Evolutionary conservation across 53 echinoderm and acorn worm genomes (phyloP), one percentile per base, ranked within the genome.

Genomic region (Henricia sp.): DNA sequence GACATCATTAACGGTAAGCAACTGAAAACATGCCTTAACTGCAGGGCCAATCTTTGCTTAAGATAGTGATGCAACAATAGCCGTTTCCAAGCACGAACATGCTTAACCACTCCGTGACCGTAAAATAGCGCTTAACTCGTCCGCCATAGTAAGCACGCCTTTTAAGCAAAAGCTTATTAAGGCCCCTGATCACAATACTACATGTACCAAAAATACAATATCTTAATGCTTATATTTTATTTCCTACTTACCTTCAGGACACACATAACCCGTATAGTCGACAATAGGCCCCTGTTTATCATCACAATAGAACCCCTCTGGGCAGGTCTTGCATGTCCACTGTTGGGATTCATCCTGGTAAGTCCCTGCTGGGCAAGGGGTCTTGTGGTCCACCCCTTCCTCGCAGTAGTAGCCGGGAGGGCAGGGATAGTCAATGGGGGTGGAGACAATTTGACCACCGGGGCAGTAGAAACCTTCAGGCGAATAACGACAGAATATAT

Each of bases 271-370:
- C 0, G 96, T 96, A 59, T 92, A 96, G 50, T 96, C 92, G 48
- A 96, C 90, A 44, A 96, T 83, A 8, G 96, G 94, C 6, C 91
- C 91, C 46, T 67, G 30, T 5, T 88, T 88, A 64, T 96, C 93
- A 53, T 96, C 92, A 50, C 96, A 96, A 70, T 96, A 96, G 88
- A 96, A 96, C 10, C 96, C 94, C 3, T 82, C 85, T 23, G 94
- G 96, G 42, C 96, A 96, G n/a, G 59, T 80, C 78, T 96, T 96
- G 74, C 96, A 96, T 23, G 76, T 76, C 88, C 94, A 93, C 57
- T 88, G 90, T 43, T 89, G 85, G 2, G 87, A 82, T 53, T 94
- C 92, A 52, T 96, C 93, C 54, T 96, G 93, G 86, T 96, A 91
- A 2, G 89, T 86, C 0, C 96, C 96, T 0, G 96, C 92, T 1